These are phyloP conservation scores for Ibycter americanus DNA, from an alignment of 2,797 vertebrate genomes.

Conservation along the genomic window DNA sequence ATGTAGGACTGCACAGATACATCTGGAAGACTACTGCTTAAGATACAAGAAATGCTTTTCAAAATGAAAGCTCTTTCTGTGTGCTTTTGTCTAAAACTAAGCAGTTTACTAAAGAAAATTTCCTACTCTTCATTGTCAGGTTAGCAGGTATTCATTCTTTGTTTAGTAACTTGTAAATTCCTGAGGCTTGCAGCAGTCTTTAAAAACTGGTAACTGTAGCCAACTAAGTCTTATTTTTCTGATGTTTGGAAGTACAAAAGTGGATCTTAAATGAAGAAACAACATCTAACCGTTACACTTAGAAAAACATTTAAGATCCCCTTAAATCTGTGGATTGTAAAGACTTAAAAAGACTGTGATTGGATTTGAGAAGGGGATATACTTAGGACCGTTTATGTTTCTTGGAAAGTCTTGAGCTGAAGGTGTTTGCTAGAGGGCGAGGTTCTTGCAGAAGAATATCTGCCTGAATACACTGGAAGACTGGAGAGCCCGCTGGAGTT, in stretches of 20 bases:
- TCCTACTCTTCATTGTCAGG: neutral
- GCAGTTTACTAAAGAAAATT: neutral
- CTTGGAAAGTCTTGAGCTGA: neutral
- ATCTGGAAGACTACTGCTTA: neutral
- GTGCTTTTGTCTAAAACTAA: neutral
- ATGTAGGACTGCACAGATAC: neutral
- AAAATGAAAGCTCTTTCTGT: neutral
- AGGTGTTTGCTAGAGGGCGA: neutral
- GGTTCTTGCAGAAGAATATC: neutral
- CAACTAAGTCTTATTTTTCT: neutral
- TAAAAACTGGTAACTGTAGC: neutral
- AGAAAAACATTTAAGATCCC: too few species aligned
- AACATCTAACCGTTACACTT: too few species aligned
- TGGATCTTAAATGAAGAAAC: too few species aligned
- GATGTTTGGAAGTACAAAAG: neutral
- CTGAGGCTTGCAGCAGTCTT: neutral
- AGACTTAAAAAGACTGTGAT: too few species aligned
- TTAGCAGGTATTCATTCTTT: neutral
- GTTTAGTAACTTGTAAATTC: neutral
- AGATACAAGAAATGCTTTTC: neutral
- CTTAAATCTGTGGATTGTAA: too few species aligned
- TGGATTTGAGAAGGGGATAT: neutral
- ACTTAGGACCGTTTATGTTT: neutral
- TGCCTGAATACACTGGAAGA: neutral
- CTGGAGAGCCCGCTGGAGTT: neutral